Base-by-base conservation (phyloP, 2,797 vertebrate species). In the Oreochromis grahami region DNA sequence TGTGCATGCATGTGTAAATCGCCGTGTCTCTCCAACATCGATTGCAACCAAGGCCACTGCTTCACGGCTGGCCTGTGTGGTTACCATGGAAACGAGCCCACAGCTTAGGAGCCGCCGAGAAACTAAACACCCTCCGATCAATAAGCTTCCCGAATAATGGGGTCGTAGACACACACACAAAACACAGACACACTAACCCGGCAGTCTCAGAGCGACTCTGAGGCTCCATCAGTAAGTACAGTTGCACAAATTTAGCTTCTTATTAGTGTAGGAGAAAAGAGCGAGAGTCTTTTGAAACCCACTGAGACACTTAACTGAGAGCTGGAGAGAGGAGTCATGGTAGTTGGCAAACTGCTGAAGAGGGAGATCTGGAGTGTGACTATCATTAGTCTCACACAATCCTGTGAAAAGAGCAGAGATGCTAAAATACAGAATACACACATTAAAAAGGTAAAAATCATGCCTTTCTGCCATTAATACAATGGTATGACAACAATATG, bases 51-150 rank as follows among this genome's bases (percentile, higher is more conserved):
- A 92, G 94, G 90, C 95, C 86, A 32, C 65, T 52, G 91, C 94
- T 94, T 93, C 89, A 63, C 19, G 88, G 89, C 92, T 89, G 85
- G 90, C 83, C 92, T 86, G 87, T 88, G 86, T 78, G 15, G 93
- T 97, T 88, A 21, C 95, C 95, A 96, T 96, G 94, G 95, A 89
- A 96, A 97, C 92, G 48, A 81, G 85, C 84, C 85, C 80, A 89
- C 84, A 77, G 88, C 90, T 88, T 90, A 86, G 90, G 88, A 92
- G 88, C 89, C 43, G 14, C 87, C 7, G 86, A 94, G 94, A 94
- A 95, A 96, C 91, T 90, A 87, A 94, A 95, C 87, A 94, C 94
- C 89, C 88, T 86, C 80, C 82, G 89, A 96, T 96, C 96, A 96
- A 96, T 96, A 95, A 80, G 82, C 88, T 89, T 84, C 91, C 92